Percentiles rank a stretch among this genome's conserved stretches.
Evolutionary conservation across 2,797 vertebrate species (phyloP).

Genomic region (Nothura maculosa): DNA sequence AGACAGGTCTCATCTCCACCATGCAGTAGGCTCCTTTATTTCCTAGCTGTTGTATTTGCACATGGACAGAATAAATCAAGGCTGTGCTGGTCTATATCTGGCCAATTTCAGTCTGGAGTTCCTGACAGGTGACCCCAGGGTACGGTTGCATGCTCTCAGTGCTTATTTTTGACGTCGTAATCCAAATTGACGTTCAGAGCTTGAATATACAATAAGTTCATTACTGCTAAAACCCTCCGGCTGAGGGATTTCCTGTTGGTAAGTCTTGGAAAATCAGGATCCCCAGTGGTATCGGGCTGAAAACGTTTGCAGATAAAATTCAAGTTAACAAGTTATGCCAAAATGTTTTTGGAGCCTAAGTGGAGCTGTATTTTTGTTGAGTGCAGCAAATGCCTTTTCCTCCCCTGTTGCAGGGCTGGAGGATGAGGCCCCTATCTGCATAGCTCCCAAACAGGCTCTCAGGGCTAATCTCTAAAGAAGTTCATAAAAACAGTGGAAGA

Average conservation of each 20-base stretch:
- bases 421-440: accelerated
- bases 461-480: not conserved
- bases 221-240: conserved; percentile 47
- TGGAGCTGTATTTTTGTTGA: not conserved
- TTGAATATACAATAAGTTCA: conserved; percentile 61
- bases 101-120: conserved; percentile 29
- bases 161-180: conserved; percentile 56
- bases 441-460: not conserved
- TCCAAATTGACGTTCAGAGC: conserved; percentile 25
- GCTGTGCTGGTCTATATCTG: conserved; percentile 21
- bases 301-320: conserved; percentile 46
- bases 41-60: not conserved
- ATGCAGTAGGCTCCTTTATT: not conserved
- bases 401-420: not conserved
- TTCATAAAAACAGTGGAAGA: not conserved
- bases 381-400: not conserved
- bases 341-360: conserved; percentile 7
- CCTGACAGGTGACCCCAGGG: conserved; percentile 57
- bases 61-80: conserved; percentile 3
- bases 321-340: conserved; percentile 1
- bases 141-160: conserved; percentile 2
- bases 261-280: conserved; percentile 39
- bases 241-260: conserved; percentile 65
- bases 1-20: not conserved
- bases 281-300: not conserved